Evolutionary conservation across 2,113 vertebrate species (phyloP).

Genomic region (Myotis davidii): DNA sequence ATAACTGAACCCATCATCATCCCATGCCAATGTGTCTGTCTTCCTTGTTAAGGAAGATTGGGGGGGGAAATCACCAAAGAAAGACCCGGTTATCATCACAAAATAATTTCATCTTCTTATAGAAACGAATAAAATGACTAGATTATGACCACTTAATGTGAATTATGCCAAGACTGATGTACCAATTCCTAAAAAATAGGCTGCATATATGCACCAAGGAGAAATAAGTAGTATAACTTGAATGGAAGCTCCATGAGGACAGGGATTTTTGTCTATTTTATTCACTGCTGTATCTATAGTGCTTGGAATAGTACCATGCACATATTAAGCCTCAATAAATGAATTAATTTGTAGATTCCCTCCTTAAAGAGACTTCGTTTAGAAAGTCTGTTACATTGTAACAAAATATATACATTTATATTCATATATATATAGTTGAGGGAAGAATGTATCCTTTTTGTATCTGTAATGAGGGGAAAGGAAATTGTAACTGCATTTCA

Average conservation of each 20-base stretch:
- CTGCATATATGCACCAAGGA: not conserved
- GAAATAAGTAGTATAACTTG: not conserved
- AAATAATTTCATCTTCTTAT: conserved; percentile 13
- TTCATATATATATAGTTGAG: not conserved
- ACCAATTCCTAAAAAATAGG: conserved; percentile 24
- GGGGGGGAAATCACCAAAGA: not conserved
- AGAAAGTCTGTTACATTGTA: not conserved
- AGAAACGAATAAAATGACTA: not conserved
- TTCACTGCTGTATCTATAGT: not conserved
- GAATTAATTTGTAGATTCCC: not conserved
- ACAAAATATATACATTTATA: not conserved
- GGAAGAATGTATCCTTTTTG: not conserved
- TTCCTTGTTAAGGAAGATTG: not conserved
- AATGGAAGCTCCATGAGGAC: not conserved
- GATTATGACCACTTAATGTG: conserved; percentile 33
- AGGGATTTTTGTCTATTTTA: not conserved
- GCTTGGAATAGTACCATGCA: not conserved
- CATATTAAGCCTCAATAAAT: conserved; percentile 29
- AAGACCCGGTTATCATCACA: not conserved
- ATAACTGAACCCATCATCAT: not conserved
- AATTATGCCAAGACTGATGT: conserved; percentile 8
- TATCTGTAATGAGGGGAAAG: not conserved
- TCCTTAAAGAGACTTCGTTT: not conserved
- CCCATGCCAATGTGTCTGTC: conserved; percentile 5
- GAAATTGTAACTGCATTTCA: conserved; percentile 7